A percentile compares a stretch with the other conserved stretches of the same genome.
These are phyloP conservation scores for Anneissia japonica DNA, from an alignment of 35 echinoderm and acorn worm genomes.

Conservation along the genomic window DNA sequence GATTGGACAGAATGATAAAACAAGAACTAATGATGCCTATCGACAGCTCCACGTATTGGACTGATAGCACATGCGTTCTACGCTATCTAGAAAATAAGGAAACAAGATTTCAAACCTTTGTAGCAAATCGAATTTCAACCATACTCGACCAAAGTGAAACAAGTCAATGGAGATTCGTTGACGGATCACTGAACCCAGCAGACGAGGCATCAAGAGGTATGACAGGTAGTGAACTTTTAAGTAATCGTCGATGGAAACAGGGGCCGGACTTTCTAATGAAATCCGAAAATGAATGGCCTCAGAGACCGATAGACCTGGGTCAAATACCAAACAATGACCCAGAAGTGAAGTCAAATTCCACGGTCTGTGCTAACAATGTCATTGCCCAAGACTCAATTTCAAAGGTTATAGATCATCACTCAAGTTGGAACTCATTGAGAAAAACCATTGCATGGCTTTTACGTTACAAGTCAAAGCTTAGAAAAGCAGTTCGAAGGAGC, in stretches of 20 bases:
- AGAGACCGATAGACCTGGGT: background rate
- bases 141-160: constrained; percentile 26
- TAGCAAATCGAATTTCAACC: constrained; percentile 32
- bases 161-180: constrained; percentile 46
- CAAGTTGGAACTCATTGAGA: background rate
- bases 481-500: background rate
- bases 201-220: constrained; percentile 40
- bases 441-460: background rate
- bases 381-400: background rate
- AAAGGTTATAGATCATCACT: background rate
- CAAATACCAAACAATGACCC: background rate
- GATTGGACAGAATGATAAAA: constrained; percentile 21
- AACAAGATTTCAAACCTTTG: constrained; percentile 50
- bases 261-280: background rate
- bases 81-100: constrained; percentile 31
- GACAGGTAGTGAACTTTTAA: background rate
- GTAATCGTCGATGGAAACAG: background rate
- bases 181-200: constrained; percentile 18
- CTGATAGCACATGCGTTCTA: constrained; percentile 60
- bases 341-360: background rate
- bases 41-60: constrained; percentile 33
- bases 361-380: background rate
- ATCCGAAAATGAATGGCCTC: background rate
- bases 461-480: background rate
- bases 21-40: constrained; percentile 11